These are phyloP conservation scores for Torymus tubicola DNA, from an alignment of 2,888 invertebrate species.

Conservation along the genomic window DNA sequence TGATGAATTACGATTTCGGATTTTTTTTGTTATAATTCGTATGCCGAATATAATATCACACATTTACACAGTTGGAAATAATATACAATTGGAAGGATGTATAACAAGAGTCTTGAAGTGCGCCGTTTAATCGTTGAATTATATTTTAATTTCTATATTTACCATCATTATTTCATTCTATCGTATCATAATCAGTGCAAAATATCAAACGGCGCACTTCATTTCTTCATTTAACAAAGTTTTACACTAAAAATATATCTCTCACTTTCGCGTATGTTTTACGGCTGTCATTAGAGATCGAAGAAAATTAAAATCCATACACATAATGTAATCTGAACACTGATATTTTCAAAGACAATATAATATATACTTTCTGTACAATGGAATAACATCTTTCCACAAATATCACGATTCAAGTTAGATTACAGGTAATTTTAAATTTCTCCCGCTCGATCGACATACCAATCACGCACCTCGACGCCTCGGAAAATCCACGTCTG, in stretches of 20 bases:
- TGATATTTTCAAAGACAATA: background rate
- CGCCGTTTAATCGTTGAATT: slow-evolving; percentile 6
- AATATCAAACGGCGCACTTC: slow-evolving; percentile 23
- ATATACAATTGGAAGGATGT: slow-evolving; percentile 50
- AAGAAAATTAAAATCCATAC: background rate
- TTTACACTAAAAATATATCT: slow-evolving; percentile 37
- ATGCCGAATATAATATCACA: slow-evolving; percentile 54
- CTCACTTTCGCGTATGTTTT: slow-evolving; percentile 41
- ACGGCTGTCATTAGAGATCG: background rate
- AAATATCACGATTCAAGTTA: too few relatives aligned
- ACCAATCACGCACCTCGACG: too few relatives aligned
- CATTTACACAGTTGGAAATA: slow-evolving; percentile 57
- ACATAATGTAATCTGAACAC: background rate
- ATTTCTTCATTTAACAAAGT: slow-evolving; percentile 30
- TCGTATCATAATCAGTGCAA: background rate
- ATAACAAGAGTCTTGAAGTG: slow-evolving; percentile 45
- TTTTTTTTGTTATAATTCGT: slow-evolving; percentile 22
- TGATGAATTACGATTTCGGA: slow-evolving; percentile 31
- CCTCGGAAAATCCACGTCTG: slow-evolving; percentile 38
- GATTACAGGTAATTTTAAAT: too few relatives aligned
- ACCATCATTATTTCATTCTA: background rate
- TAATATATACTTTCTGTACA: too few relatives aligned
- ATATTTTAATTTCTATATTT: background rate
- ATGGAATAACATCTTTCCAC: too few relatives aligned
- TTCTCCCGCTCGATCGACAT: too few relatives aligned